Evolutionary conservation across 2,797 vertebrate species (phyloP).

Genomic region (Triplophysa yarkandensis): DNA sequence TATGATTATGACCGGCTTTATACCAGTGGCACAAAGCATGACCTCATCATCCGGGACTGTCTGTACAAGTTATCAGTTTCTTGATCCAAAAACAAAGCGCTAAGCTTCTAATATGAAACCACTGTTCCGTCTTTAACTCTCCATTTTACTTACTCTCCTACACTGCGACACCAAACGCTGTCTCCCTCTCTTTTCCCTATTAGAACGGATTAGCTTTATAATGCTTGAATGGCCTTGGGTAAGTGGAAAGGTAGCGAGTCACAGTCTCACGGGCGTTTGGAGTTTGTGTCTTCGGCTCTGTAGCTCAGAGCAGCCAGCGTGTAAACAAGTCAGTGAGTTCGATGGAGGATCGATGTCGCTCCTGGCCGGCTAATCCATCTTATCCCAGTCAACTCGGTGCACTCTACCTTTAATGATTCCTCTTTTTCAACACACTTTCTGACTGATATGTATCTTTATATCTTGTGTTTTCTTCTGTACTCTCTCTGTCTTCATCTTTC

Average conservation of each 20-base stretch:
- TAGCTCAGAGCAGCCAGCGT: slow-evolving; percentile 52
- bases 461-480: slow-evolving; percentile 17
- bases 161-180: slow-evolving; percentile 23
- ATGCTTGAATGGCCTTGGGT: slow-evolving; percentile 78
- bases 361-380: slow-evolving; percentile 50
- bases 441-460: neutral
- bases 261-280: slow-evolving; percentile 54
- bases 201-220: slow-evolving; percentile 79
- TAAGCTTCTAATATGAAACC: slow-evolving; percentile 67
- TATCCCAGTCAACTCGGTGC: slow-evolving; percentile 29
- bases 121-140: slow-evolving; percentile 54
- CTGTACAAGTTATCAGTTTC: slow-evolving; percentile 63
- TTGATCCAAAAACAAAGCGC: slow-evolving; percentile 64
- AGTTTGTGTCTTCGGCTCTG: slow-evolving; percentile 60
- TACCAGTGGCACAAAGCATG: slow-evolving; percentile 9
- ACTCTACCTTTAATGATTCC: slow-evolving; percentile 38
- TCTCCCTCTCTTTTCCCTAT: slow-evolving; percentile 69
- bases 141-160: slow-evolving; percentile 47
- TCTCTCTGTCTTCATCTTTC: neutral
- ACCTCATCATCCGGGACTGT: slow-evolving; percentile 48
- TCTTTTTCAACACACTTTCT: slow-evolving; percentile 8
- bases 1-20: slow-evolving; percentile 27
- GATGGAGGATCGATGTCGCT: slow-evolving; percentile 50
- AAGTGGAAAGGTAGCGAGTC: slow-evolving; percentile 72
- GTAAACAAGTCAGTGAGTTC: slow-evolving; percentile 55